These are phyloP conservation scores for Dendronephthya gigantea DNA, from an alignment of 64 coral and sea anemone genomes.

Conservation along the genomic window DNA sequence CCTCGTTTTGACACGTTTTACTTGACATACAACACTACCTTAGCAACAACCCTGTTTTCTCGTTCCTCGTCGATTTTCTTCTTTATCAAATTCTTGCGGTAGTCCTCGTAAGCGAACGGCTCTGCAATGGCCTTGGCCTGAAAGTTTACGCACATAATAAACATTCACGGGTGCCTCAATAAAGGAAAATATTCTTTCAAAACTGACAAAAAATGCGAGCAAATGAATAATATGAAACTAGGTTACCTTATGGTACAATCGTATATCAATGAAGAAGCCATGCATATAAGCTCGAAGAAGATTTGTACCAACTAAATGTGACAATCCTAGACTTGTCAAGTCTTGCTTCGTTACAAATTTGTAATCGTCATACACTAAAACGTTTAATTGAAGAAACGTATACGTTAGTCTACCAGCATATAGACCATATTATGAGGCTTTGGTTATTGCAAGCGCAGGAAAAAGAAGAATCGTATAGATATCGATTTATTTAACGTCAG, in stretches of 20 bases:
- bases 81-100: slow-evolving; percentile 83
- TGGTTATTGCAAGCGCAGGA: no score
- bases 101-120: slow-evolving; percentile 95
- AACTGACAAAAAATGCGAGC: not conserved
- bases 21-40: no score
- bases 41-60: slow-evolving; percentile 59
- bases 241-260: slow-evolving; percentile 86
- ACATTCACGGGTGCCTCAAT: no score
- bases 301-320: slow-evolving; percentile 89
- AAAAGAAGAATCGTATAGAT: no score
- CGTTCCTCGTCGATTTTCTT: slow-evolving; percentile 89
- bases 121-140: slow-evolving; percentile 90
- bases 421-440: no score
- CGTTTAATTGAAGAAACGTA: no score
- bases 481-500: no score
- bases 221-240: not conserved
- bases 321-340: slow-evolving; percentile 58
- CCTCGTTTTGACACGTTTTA: no score
- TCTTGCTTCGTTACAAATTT: slow-evolving; percentile 97
- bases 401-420: no score
- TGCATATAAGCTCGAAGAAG: slow-evolving; percentile 95
- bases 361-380: slow-evolving; percentile 93
- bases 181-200: not conserved
- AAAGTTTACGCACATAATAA: no score
- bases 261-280: slow-evolving; percentile 87